Percentiles rank a stretch among this genome's conserved stretches.
These are phyloP conservation scores for Noctua pronuba DNA, from an alignment of 2,888 invertebrate genomes.

Conservation along the genomic window DNA sequence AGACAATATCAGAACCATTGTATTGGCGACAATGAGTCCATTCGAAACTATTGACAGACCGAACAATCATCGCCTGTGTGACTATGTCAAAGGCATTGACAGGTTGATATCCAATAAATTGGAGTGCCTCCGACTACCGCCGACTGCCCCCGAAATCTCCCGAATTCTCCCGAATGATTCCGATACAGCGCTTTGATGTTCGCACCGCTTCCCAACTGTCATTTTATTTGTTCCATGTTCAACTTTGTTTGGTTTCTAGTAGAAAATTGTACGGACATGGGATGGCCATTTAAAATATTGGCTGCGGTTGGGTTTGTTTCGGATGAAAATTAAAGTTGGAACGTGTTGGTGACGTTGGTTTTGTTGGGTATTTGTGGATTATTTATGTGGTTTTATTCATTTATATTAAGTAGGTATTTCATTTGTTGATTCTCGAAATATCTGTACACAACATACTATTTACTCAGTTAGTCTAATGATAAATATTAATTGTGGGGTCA, in stretches of 20 bases:
- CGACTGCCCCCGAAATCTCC: conserved; percentile 38
- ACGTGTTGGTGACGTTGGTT: neutral
- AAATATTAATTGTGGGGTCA: too few relatives aligned
- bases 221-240: conserved; percentile 60
- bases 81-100: conserved; percentile 74
- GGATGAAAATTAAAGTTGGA: conserved; percentile 10
- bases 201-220: conserved; percentile 53
- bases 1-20: conserved; percentile 42
- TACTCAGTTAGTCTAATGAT: neutral
- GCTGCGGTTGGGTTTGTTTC: conserved; percentile 15
- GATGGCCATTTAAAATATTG: conserved; percentile 57
- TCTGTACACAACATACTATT: neutral
- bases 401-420: neutral
- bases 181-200: conserved; percentile 64
- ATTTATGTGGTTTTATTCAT: neutral
- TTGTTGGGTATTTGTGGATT: neutral
- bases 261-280: conserved; percentile 52
- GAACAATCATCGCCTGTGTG: conserved; percentile 67
- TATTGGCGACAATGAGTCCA: conserved; percentile 50
- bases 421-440: neutral
- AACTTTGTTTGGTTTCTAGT: conserved; percentile 52
- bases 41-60: conserved; percentile 65
- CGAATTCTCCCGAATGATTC: conserved; percentile 53
- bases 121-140: conserved; percentile 65
- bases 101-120: conserved; percentile 76